Evolutionary conservation across 2,888 invertebrate genomes (phyloP).

Genomic region (Drosophila sordidula): DNA sequence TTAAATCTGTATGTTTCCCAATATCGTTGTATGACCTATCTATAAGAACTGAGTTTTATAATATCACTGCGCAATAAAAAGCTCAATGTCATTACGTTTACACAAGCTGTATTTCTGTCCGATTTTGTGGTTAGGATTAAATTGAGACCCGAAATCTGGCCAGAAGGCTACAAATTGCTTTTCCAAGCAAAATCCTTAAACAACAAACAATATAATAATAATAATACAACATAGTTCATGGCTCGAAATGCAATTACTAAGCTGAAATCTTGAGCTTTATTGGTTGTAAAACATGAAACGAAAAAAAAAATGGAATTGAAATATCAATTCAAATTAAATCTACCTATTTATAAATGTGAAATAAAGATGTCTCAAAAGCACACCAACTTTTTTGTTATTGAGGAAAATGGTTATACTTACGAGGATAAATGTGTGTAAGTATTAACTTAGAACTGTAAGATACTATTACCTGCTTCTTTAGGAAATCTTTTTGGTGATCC

Average conservation of each 20-base stretch:
- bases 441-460: too few relatives aligned
- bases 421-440: too few relatives aligned
- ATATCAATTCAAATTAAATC: slow-evolving; percentile 54
- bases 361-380: slow-evolving; percentile 61
- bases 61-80: slow-evolving; percentile 24
- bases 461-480: too few relatives aligned
- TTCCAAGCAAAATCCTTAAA: slow-evolving; percentile 1
- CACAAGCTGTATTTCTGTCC: slow-evolving; percentile 7
- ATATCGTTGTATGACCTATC: slow-evolving; percentile 35
- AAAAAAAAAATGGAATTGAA: slow-evolving; percentile 34
- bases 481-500: too few relatives aligned
- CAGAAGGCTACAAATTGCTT: slow-evolving; percentile 6
- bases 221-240: slow-evolving; percentile 14
- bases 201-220: not conserved
- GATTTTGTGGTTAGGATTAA: slow-evolving; percentile 8
- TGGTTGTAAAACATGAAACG: slow-evolving; percentile 60
- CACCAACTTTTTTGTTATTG: not conserved
- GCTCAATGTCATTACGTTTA: slow-evolving; percentile 19
- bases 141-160: slow-evolving; percentile 4
- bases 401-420: too few relatives aligned
- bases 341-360: slow-evolving; percentile 75
- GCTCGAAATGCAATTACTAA: slow-evolving; percentile 57
- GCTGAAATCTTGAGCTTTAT: slow-evolving; percentile 60
- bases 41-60: slow-evolving; percentile 38
- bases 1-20: slow-evolving; percentile 45